phyloP scores from a whole-genome alignment of 2,888 invertebrate genomes.

The Caenorhabditis angaria region DNA sequence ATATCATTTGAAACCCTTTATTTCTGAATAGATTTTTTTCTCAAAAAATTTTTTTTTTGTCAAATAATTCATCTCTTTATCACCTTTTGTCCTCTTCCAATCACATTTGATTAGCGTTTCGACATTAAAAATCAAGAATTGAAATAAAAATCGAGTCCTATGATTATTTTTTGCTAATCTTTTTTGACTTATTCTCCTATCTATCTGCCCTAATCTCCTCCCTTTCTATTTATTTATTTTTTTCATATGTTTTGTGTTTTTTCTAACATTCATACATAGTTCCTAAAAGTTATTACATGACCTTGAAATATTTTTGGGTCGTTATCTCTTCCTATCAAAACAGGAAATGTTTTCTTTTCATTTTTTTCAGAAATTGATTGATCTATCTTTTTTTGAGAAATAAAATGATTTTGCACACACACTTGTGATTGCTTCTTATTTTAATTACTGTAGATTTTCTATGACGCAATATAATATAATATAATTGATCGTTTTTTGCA shows the following conservation, averaged over 20 bases:
- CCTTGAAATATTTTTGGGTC: neutral
- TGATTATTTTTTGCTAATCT: constrained; percentile 2
- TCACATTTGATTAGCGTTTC: neutral
- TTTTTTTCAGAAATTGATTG: neutral
- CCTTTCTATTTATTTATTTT: neutral
- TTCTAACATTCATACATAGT: neutral
- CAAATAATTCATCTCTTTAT: too few species aligned
- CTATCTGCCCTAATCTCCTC: neutral
- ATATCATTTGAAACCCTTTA: too few species aligned
- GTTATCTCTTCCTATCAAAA: neutral
- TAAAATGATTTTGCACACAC: too few species aligned
- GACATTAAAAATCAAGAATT: neutral
- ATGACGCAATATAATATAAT: neutral
- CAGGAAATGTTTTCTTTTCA: neutral
- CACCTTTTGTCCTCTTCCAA: neutral
- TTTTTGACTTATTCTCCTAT: neutral
- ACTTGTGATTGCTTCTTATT: too few species aligned
- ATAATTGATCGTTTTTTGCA: neutral
- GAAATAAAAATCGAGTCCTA: neutral
- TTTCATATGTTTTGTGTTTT: neutral
- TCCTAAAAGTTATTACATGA: neutral
- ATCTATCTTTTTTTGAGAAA: too few species aligned
- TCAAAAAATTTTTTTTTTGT: too few species aligned
- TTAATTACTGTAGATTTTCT: too few species aligned
- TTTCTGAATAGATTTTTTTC: too few species aligned